phyloP scores from a whole-genome alignment of 2,113 vertebrate species.

The Diadophis punctatus region DNA sequence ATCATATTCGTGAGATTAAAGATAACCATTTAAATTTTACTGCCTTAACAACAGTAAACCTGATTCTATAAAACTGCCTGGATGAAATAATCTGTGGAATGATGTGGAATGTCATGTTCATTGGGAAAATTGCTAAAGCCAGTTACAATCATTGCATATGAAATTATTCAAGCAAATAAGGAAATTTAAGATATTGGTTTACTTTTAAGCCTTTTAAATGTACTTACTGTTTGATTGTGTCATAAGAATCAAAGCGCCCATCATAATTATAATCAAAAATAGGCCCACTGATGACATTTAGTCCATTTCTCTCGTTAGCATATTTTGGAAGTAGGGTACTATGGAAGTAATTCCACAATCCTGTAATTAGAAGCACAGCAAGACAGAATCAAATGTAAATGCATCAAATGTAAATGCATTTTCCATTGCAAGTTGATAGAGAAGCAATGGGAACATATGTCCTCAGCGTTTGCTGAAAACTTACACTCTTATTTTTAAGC shows the following conservation, averaged over 20 bases:
- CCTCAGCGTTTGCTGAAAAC: background rate
- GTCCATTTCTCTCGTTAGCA: slow-evolving; percentile 76
- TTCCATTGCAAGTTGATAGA: background rate
- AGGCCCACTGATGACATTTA: slow-evolving; percentile 91
- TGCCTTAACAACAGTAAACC: background rate
- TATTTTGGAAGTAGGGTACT: slow-evolving; percentile 72
- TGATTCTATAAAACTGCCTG: background rate
- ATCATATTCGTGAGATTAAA: background rate
- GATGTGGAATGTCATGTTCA: background rate
- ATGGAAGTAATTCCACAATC: slow-evolving; percentile 86
- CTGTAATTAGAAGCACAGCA: slow-evolving; percentile 65
- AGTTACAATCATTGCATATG: background rate
- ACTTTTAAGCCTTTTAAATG: background rate
- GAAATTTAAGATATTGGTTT: slow-evolving; percentile 9
- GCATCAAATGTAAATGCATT: slow-evolving; percentile 24
- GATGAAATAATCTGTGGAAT: background rate
- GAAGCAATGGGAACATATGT: background rate
- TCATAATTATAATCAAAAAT: slow-evolving; percentile 88
- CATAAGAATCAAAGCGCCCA: slow-evolving; percentile 76
- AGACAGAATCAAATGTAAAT: slow-evolving; percentile 24
- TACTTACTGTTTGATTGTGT: slow-evolving; percentile 72
- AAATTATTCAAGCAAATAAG: background rate
- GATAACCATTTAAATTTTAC: background rate
- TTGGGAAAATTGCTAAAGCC: background rate
- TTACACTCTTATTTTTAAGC: background rate